Percentiles rank a stretch among this genome's conserved stretches.
phyloP scores from a whole-genome alignment of 92 coral and sea anemone genomes.

The Zoanthus sociatus region DNA sequence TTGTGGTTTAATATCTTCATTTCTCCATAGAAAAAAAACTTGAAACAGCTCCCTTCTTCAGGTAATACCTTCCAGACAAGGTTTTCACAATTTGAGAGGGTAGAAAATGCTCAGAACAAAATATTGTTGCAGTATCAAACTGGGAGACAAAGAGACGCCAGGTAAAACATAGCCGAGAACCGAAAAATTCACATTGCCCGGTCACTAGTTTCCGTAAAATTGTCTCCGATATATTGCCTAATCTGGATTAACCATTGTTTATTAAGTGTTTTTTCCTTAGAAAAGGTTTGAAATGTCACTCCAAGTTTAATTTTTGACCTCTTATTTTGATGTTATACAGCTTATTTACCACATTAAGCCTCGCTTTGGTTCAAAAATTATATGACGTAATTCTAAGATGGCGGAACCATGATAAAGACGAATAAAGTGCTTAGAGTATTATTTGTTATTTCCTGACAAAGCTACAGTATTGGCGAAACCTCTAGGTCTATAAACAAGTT shows the following conservation, averaged over 20 bases:
- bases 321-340: background rate
- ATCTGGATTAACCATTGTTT: background rate
- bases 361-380: background rate
- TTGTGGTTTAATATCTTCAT: background rate
- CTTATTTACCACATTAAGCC: background rate
- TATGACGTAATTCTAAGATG: background rate
- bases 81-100: background rate
- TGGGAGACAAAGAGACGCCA: background rate
- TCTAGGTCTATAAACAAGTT: too few relatives aligned
- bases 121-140: background rate
- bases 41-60: background rate
- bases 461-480: too few relatives aligned
- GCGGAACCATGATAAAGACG: background rate
- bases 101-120: background rate
- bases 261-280: background rate
- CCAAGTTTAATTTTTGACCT: background rate
- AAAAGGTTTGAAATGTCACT: background rate
- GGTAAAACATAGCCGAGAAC: background rate
- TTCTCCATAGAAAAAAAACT: background rate
- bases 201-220: background rate
- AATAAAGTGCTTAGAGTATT: too few relatives aligned
- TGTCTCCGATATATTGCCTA: background rate
- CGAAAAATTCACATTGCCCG: background rate
- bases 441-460: too few relatives aligned
- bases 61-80: background rate